Evolutionary conservation across 2,113 vertebrate species (phyloP).

Genomic region (Xiphophorus maculatus): DNA sequence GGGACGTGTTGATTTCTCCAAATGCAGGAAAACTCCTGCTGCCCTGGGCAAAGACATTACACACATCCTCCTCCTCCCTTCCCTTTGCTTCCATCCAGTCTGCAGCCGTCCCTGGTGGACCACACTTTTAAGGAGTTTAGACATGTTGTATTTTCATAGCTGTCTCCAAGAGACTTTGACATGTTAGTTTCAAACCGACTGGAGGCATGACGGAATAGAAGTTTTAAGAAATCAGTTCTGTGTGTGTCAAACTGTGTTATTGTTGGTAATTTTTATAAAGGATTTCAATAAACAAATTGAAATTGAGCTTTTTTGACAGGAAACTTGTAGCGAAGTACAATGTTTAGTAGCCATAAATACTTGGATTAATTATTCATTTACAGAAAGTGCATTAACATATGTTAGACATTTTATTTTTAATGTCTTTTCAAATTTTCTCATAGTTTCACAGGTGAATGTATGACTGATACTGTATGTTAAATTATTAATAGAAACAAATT

Average conservation of each 20-base stretch:
- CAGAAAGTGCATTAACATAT: no score
- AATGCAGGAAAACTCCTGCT: constrained; percentile 33
- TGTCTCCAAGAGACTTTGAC: not conserved
- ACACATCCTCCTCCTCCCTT: constrained; percentile 37
- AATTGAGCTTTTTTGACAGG: no score
- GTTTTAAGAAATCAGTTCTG: not conserved
- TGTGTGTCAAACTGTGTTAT: not conserved
- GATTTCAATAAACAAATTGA: no score
- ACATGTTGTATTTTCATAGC: not conserved
- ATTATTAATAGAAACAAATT: not conserved
- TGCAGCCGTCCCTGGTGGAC: constrained; percentile 30
- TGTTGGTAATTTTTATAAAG: no score
- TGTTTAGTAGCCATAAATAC: no score
- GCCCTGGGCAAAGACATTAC: constrained; percentile 63
- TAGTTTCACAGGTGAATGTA: not conserved
- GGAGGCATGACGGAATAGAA: not conserved
- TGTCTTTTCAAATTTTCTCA: no score
- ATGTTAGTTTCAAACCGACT: not conserved
- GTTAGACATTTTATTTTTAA: no score
- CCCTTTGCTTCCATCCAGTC: constrained; percentile 36
- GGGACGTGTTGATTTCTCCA: constrained; percentile 85
- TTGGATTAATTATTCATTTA: no score
- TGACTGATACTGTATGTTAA: not conserved
- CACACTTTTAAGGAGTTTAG: no score
- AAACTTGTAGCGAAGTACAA: no score